These are phyloP conservation scores for Corvus hawaiiensis DNA, from an alignment of 2,113 vertebrate species.

Conservation along the genomic window DNA sequence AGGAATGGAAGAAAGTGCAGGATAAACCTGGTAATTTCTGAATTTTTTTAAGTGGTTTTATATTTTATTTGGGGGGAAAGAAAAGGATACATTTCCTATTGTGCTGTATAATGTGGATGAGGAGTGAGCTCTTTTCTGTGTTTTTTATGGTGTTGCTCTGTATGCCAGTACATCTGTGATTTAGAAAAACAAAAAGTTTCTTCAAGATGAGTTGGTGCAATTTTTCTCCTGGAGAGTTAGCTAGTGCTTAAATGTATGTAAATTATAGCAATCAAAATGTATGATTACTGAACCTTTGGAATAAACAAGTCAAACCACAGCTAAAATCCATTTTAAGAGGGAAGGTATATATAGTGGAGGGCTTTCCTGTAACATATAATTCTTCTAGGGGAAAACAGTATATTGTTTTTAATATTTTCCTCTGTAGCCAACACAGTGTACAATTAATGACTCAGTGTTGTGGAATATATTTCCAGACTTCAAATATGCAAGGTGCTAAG, in stretches of 20 bases:
- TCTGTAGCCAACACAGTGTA: background rate
- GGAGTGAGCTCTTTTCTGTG: background rate
- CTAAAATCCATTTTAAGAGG: conserved; percentile 24
- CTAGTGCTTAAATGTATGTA: background rate
- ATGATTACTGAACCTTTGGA: background rate
- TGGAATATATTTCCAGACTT: background rate
- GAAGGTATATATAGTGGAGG: background rate
- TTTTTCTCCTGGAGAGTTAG: background rate
- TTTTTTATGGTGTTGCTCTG: background rate
- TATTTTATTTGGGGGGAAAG: background rate
- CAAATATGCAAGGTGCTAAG: background rate
- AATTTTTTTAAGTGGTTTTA: background rate
- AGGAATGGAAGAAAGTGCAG: background rate
- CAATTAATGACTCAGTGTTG: background rate
- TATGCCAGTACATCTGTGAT: background rate
- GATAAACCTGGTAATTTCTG: background rate
- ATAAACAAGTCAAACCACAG: conserved; percentile 5
- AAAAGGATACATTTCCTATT: background rate
- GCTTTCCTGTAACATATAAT: conserved; percentile 34
- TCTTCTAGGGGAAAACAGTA: conserved; percentile 16
- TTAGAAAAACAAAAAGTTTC: background rate
- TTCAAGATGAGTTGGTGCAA: background rate
- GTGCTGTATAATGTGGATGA: background rate
- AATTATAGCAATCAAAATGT: conserved; percentile 21
- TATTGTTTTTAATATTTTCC: conserved; percentile 49